Conservation (phyloP, 2,113 vertebrate genomes). For the Amia ocellicauda region DNA sequence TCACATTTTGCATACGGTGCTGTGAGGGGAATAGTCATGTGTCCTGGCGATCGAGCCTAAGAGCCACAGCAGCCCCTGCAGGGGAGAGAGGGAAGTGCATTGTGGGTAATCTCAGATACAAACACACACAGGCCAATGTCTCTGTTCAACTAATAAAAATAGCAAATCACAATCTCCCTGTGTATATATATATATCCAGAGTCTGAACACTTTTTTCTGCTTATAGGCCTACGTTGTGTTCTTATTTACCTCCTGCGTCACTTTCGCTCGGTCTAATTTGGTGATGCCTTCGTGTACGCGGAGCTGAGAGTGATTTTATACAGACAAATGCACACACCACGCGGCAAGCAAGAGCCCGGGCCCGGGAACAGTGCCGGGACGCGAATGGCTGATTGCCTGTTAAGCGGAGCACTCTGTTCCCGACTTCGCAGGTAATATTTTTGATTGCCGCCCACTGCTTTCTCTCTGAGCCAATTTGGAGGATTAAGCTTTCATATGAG, state of each 20-base stretch:
- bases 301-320: not conserved
- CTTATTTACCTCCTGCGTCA: not conserved
- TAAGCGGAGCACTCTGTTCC: not conserved
- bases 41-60: conserved; percentile 7
- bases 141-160: too few species aligned
- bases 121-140: not conserved
- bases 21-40: not conserved
- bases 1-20: conserved; percentile 10
- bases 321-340: too few species aligned
- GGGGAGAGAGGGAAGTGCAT: conserved; percentile 40
- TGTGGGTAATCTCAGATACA: not conserved
- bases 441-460: not conserved
- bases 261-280: not conserved
- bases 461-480: not conserved
- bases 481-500: conserved; percentile 11
- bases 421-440: not conserved
- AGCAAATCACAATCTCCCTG: too few species aligned
- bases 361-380: too few species aligned
- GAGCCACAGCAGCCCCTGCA: conserved; percentile 74
- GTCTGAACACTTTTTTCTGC: not conserved
- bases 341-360: too few species aligned
- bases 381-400: not conserved
- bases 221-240: not conserved
- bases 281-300: too few species aligned
- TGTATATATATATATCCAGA: not conserved